Evolutionary conservation across 2,888 invertebrate genomes (phyloP).

Genomic region (Barypeithes pellucidus): DNA sequence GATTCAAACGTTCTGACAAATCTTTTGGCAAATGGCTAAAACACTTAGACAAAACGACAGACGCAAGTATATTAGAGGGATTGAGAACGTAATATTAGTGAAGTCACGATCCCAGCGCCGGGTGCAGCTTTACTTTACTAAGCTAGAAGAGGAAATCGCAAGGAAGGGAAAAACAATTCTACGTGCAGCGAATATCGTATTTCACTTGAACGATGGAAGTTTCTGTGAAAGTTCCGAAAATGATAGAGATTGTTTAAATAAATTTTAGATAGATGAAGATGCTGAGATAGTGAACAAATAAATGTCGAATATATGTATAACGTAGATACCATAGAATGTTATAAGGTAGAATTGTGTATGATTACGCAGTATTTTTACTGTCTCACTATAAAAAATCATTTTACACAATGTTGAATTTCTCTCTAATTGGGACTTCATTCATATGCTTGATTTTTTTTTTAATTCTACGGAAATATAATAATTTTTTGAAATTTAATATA

Average conservation of each 20-base stretch:
- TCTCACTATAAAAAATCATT: too few species aligned
- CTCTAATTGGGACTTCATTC: too few species aligned
- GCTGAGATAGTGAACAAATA: neutral
- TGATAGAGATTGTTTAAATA: constrained; percentile 22
- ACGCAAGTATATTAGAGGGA: constrained; percentile 30
- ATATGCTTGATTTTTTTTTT: too few species aligned
- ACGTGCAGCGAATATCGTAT: constrained; percentile 65
- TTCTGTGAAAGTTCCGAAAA: constrained; percentile 19
- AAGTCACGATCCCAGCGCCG: constrained; percentile 69
- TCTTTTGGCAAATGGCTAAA: constrained; percentile 31
- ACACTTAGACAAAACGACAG: constrained; percentile 25
- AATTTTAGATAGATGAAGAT: constrained; percentile 6
- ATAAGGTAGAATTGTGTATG: too few species aligned
- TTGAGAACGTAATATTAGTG: constrained; percentile 64
- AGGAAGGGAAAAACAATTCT: constrained; percentile 61
- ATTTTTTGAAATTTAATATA: too few species aligned
- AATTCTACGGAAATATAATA: too few species aligned
- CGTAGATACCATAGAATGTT: too few species aligned
- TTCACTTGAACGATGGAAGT: constrained; percentile 41
- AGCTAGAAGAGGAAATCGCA: constrained; percentile 58
- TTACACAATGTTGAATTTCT: too few species aligned
- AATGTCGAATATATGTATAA: neutral
- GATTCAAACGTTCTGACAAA: constrained; percentile 3
- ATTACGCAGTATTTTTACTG: too few species aligned
- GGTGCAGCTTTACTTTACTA: constrained; percentile 61